Evolutionary conservation across 92 coral and sea anemone species (phyloP), one percentile per base, ranked within the genome.

Genomic region (Nematostella vectensis): DNA sequence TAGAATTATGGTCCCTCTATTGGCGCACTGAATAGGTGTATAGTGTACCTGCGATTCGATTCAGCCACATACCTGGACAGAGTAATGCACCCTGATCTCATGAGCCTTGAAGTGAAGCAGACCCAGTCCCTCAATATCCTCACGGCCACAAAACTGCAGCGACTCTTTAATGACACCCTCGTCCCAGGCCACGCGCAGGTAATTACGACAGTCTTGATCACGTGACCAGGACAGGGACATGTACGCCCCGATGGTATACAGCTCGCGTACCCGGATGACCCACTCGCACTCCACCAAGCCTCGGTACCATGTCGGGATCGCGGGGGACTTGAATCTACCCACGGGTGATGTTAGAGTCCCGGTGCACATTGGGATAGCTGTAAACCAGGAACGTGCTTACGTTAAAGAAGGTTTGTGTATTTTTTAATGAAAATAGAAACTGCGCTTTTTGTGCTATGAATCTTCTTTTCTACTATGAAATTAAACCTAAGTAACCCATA

Each of bases 231-330:
- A 27, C 27, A 83, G 60, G 27, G 59, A 68, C 53, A 83, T 49
- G 72, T 69, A 58, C 79, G 77, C 62, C 27, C 76, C 80, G 38
- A 83, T 62, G 30, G 73, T 75, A 40, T 72, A 74, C 58, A 65
- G 79, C 64, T 71, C 59, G 25, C 78, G 76, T 26, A 83, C 86
- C 29, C 75, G 67, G 55, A 83, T 63, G 48, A 69, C 70, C 94
- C 94, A 83, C 58, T 69, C 68, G 61, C 94, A 83, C 52, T 74
- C 87, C 13, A 83, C 70, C 12, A 68, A 62, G 68, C 84, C 87
- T 50, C 69, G 85, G 49, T 68, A 67, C 69, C 82, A 79, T 22
- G 72, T 53, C 44, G 94, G 86, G 56, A 83, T 66, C 39, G 57
- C 59, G 48, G 94, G 94, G 11, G 94, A 83, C 0, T 77, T 65